Evolutionary conservation across 2,113 vertebrate species (phyloP), one percentile per base, ranked within the genome.

Genomic region (Festucalex cinctus): DNA sequence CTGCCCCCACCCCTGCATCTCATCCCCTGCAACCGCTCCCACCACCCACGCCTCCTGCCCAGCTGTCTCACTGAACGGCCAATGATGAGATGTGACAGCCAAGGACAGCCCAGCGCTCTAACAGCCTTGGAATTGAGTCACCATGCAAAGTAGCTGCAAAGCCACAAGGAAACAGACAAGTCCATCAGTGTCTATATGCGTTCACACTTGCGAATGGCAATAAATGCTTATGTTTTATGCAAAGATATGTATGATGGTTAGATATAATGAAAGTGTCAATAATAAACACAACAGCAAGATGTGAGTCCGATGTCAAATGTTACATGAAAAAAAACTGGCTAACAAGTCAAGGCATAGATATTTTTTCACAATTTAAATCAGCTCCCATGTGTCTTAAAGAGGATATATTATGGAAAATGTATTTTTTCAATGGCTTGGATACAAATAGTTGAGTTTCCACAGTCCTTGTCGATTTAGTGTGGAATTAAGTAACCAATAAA

Each of bases 31-130:
- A 57, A 57, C 24, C 26, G 12, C 24, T 32, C 54, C 16, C 22
- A 57, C 54, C 54, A 57, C 54, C 54, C 54, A 57, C 54, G 4
- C 54, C 54, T 57, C 54, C 77, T 77, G 72, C 76, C 81, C 76
- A 71, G 71, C 78, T 77, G 78, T 84, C 66, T 75, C 76, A 46
- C 68, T 78, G 81, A 83, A 81, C 54, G n/a, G 65, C 72, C 69
- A 73, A 81, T 82, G 84, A 87, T 87, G 75, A 81, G 73, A 89
- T 78, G 85, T 84, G 88, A 89, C 84, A 88, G 78, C 65, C 80
- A 85, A 85, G 81, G 82, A 84, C 78, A 78, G 75, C 67, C 56
- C 73, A 36, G 68, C 49, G 79, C 77, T 66, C 63, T 77, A 63
- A 70, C 79, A 82, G 80, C 66, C 74, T 74, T 78, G 68, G 65